These are phyloP conservation scores for Syrphus vitripennis DNA, from an alignment of 2,888 invertebrate species.

Conservation along the genomic window DNA sequence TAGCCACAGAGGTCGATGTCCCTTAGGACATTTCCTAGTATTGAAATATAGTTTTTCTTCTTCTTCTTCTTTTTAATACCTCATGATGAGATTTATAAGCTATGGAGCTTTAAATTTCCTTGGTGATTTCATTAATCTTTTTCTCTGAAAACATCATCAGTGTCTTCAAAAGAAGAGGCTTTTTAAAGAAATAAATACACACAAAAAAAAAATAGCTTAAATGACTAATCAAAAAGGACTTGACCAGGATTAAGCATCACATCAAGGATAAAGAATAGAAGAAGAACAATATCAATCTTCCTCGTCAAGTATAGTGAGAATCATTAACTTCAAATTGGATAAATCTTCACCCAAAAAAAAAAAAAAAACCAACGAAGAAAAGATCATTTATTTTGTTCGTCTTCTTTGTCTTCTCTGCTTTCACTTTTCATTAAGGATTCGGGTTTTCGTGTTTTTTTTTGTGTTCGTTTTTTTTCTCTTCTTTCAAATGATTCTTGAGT, in stretches of 20 bases:
- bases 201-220: conserved; percentile 9
- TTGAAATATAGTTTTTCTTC: neutral
- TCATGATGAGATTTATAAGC: neutral
- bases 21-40: neutral
- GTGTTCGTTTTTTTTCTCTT: neutral
- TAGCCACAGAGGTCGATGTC: neutral
- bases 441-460: neutral
- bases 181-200: neutral
- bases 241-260: conserved; percentile 44
- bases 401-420: neutral
- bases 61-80: neutral
- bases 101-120: neutral
- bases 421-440: conserved; percentile 25
- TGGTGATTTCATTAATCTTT: conserved; percentile 4
- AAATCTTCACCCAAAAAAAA: neutral
- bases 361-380: neutral
- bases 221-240: conserved; percentile 52
- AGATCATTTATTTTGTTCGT: neutral
- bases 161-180: neutral
- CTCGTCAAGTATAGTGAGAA: neutral
- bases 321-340: conserved; percentile 31
- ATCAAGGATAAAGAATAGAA: conserved; percentile 12
- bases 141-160: neutral
- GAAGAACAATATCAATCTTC: conserved; percentile 30
- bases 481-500: neutral